Conservation (phyloP, 92 coral and sea anemone genomes). For the Zoanthus gigantus region DNA sequence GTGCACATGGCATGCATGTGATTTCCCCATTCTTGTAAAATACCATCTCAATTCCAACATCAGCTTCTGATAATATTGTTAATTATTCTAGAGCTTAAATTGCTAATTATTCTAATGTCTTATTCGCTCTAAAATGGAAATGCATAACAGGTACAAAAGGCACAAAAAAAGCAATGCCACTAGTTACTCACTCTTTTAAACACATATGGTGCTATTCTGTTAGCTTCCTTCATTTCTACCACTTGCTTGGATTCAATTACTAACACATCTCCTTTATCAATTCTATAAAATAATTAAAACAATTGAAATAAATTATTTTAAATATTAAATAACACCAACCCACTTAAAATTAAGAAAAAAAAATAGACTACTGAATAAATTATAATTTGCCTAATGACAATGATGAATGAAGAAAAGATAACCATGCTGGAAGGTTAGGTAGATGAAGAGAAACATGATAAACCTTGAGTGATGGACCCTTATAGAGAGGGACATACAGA, state of each 20-base stretch:
- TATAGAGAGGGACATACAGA: not conserved
- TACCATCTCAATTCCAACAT: too few relatives aligned
- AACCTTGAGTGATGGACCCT: not conserved
- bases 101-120: too few relatives aligned
- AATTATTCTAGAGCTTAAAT: too few relatives aligned
- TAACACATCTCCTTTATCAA: slow-evolving; percentile 98
- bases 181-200: slow-evolving; percentile 84
- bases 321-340: too few relatives aligned
- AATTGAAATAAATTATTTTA: not conserved
- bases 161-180: not conserved
- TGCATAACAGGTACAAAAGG: not conserved
- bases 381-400: not conserved
- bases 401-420: not conserved
- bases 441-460: not conserved
- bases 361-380: too few relatives aligned
- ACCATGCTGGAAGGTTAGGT: not conserved
- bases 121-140: not conserved
- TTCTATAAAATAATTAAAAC: slow-evolving; percentile 54
- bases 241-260: slow-evolving; percentile 95
- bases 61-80: too few relatives aligned
- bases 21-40: too few relatives aligned
- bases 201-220: slow-evolving; percentile 90
- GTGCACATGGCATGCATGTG: too few relatives aligned
- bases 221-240: slow-evolving; percentile 96
- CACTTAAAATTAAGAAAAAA: too few relatives aligned